phyloP scores from a whole-genome alignment of 2,888 invertebrate species.

The Callosobruchus maculatus region DNA sequence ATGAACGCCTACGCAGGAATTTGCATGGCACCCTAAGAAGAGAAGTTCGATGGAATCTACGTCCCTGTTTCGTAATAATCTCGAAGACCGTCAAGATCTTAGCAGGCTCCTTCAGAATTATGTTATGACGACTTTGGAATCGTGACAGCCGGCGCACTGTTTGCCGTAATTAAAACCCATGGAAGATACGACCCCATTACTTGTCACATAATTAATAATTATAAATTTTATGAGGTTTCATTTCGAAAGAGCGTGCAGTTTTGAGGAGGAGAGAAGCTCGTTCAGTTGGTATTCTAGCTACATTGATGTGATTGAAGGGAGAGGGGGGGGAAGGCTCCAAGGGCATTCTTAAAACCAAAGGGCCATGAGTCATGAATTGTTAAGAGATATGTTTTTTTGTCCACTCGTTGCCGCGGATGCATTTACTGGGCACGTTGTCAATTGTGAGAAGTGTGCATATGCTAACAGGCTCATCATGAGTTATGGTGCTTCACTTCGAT shows the following conservation, averaged over 20 bases:
- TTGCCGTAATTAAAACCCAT: constrained; percentile 2
- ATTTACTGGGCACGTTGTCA: too few species aligned
- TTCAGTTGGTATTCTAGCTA: not conserved
- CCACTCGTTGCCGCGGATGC: too few species aligned
- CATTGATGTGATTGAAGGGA: too few species aligned
- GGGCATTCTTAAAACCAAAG: too few species aligned
- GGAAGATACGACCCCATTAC: constrained; percentile 38
- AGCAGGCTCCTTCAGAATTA: not conserved
- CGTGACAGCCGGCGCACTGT: not conserved
- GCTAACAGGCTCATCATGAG: too few species aligned
- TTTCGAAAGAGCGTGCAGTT: not conserved
- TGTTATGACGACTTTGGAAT: not conserved
- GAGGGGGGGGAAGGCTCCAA: too few species aligned
- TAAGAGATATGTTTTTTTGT: too few species aligned
- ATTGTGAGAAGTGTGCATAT: too few species aligned
- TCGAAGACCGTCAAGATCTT: not conserved
- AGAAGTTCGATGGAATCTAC: not conserved
- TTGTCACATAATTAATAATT: constrained; percentile 30
- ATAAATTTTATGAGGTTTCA: not conserved
- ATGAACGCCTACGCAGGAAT: too few species aligned
- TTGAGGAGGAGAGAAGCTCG: not conserved
- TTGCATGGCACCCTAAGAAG: too few species aligned
- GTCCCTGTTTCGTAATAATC: not conserved
- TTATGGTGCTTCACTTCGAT: too few species aligned
- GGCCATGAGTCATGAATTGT: too few species aligned